Percentiles rank a stretch among this genome's conserved stretches.
Evolutionary conservation across 2,797 vertebrate species (phyloP).

Genomic region (Mormyrops attenuatus): DNA sequence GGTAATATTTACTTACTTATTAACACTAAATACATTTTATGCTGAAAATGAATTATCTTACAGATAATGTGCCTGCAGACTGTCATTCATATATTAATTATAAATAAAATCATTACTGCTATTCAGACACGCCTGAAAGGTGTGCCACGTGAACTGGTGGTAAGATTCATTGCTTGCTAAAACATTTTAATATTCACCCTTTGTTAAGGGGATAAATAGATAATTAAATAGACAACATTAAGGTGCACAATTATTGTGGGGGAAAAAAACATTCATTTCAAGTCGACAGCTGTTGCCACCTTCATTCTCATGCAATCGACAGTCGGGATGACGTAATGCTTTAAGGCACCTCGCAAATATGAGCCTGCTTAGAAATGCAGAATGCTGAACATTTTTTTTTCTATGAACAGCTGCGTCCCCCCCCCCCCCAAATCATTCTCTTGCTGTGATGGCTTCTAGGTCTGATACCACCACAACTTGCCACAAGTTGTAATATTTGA

Average conservation of each 20-base stretch:
- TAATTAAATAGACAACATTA: neutral
- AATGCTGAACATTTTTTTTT: neutral
- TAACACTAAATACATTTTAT: neutral
- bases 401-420: neutral
- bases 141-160: neutral
- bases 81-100: neutral
- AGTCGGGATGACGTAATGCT: neutral
- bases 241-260: neutral
- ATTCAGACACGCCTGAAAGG: neutral
- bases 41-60: neutral
- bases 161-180: neutral
- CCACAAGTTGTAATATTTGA: neutral
- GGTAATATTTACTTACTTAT: neutral
- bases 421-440: neutral
- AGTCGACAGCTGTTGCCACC: neutral
- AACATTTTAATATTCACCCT: neutral
- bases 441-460: neutral
- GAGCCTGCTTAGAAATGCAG: neutral
- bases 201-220: neutral
- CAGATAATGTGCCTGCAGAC: neutral
- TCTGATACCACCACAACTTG: neutral
- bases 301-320: neutral
- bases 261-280: neutral
- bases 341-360: neutral
- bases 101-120: neutral